Evolutionary conservation across 2,797 vertebrate species (phyloP), one percentile per base, ranked within the genome.

Genomic region (Amphiprion clarkii): DNA sequence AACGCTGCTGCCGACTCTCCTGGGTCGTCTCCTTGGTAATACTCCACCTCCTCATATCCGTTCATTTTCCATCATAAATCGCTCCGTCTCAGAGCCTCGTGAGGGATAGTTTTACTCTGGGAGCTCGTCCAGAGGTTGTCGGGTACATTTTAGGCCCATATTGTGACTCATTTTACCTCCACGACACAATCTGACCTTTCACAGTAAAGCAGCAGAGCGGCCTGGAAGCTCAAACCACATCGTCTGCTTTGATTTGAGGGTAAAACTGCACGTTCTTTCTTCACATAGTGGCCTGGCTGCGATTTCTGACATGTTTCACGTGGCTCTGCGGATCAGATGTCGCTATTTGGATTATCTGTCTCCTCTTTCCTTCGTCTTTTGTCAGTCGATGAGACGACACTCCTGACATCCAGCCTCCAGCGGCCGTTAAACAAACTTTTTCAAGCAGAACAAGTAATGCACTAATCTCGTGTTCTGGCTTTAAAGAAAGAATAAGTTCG

Each of bases 281-380:
- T 16, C 1, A 13, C 12, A 1, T 42, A 3, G 40, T 13, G 13
- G 14, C 9, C 21, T 2, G 1, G 42, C 52, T 66, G 60, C 62
- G 71, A 74, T 74, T 82, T 59, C 51, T 66, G 61, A 66, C 66
- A 23, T 14, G 23, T 9, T 51, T 25, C 75, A 40, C 71, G 44
- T 49, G 71, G 67, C 71, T 67, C 36, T 25, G 1, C 11, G 44
- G 23, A 6, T 82, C 66, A 67, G 29, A 27, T 71, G 52, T 71
- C 67, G 27, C 42, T 0, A 21, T 40, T n/a, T 21, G 57, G 46
- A 74, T 74, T 48, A 54, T 42, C 36, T 16, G 56, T 51, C 70
- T 78, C 67, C n/a, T 57, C 52, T 78, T 74, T 62, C 51, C 36
- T 52, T 4, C 17, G 25, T 27, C 74, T 62, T 78, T 78, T 82